Conservation (phyloP, 2,888 invertebrate species). For the Oscheius sp. region DNA sequence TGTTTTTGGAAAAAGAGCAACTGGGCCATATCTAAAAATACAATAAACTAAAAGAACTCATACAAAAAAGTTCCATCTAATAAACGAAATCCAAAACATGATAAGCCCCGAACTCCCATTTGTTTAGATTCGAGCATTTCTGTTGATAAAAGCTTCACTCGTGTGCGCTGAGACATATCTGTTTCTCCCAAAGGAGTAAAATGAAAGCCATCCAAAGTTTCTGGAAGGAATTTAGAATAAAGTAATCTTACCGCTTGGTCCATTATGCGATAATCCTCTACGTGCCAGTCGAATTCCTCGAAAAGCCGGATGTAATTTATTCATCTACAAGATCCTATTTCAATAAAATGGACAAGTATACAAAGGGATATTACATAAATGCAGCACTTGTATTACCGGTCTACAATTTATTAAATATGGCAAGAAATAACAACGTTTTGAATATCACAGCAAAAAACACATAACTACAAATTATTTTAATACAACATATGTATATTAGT, state of each 20-base stretch:
- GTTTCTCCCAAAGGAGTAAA: constrained; percentile 60
- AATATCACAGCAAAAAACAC: not conserved
- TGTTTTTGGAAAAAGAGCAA: constrained; percentile 67
- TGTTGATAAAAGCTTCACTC: constrained; percentile 60
- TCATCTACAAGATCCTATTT: constrained; percentile 14
- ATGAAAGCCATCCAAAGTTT: constrained; percentile 53
- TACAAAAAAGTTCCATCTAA: constrained; percentile 62
- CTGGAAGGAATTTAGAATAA: constrained; percentile 29
- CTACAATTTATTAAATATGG: not conserved
- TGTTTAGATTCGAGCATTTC: constrained; percentile 63
- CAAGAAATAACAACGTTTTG: not conserved
- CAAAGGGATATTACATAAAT: not conserved
- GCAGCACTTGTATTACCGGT: not conserved
- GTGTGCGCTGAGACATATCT: constrained; percentile 57
- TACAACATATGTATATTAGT: not conserved
- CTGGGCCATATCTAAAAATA: constrained; percentile 60
- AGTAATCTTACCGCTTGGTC: not conserved
- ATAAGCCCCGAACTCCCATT: constrained; percentile 61
- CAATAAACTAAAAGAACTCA: constrained; percentile 12
- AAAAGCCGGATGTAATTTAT: constrained; percentile 5
- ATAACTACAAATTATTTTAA: not conserved
- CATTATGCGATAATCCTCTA: not conserved
- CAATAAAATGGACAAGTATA: not conserved
- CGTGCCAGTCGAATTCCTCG: not conserved
- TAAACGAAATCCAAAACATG: constrained; percentile 64